These are phyloP conservation scores for Geotrypetes seraphini DNA, from an alignment of 2,797 vertebrate genomes.

Conservation along the genomic window DNA sequence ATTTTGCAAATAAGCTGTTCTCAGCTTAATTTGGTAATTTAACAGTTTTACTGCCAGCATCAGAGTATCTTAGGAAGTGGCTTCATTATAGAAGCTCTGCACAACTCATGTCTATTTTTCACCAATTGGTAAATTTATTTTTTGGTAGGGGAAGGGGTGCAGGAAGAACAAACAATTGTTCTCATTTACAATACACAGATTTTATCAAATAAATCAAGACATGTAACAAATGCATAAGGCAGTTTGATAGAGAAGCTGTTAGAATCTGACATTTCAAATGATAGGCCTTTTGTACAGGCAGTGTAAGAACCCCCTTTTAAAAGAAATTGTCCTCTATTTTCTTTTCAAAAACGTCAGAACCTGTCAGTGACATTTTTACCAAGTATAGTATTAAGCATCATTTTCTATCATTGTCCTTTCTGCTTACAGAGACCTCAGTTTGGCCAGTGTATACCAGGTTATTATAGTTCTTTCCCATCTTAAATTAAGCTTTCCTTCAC, in stretches of 20 bases:
- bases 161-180: neutral
- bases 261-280: constrained; percentile 10
- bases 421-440: constrained; percentile 31
- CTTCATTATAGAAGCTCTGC: too few relatives aligned
- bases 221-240: constrained; percentile 17
- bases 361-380: constrained; percentile 26
- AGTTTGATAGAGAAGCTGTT: constrained; percentile 11
- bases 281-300: constrained; percentile 7
- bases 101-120: too few relatives aligned
- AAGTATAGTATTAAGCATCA: constrained; percentile 34
- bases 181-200: too few relatives aligned
- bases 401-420: constrained; percentile 33
- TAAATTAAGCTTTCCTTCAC: constrained; percentile 39
- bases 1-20: too few relatives aligned
- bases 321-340: constrained; percentile 30
- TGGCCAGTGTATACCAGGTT: constrained; percentile 29
- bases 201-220: constrained; percentile 20
- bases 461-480: constrained; percentile 38
- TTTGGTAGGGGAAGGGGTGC: too few relatives aligned
- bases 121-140: too few relatives aligned
- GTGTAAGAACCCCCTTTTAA: constrained; percentile 15
- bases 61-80: too few relatives aligned
- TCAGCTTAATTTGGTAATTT: too few relatives aligned
- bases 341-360: constrained; percentile 28
- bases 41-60: too few relatives aligned